Percentiles rank a stretch among this genome's conserved stretches.
phyloP scores from a whole-genome alignment of 53 echinoderm and acorn worm genomes.

The Patiria pectinifera region DNA sequence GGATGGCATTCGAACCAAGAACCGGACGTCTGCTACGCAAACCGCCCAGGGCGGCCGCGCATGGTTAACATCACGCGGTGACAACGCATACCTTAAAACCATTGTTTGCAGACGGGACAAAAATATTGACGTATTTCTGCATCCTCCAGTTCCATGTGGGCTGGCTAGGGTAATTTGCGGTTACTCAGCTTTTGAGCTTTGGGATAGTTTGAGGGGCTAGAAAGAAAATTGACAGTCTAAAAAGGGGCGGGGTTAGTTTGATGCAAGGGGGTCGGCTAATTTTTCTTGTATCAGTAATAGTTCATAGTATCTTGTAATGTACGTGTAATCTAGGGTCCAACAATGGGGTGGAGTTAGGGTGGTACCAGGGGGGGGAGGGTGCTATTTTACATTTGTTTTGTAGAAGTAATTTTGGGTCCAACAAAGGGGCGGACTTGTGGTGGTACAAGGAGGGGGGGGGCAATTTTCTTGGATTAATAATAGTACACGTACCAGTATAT shows the following conservation, averaged over 20 bases:
- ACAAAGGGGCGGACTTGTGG: neutral
- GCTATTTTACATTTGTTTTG: no score
- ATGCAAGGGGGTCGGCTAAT: no score
- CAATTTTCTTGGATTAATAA: neutral
- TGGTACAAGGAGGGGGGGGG: neutral
- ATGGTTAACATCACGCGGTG: slow-evolving; percentile 8
- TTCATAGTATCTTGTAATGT: no score
- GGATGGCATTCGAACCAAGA: neutral
- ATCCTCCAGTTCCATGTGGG: neutral
- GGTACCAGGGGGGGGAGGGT: no score
- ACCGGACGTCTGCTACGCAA: slow-evolving; percentile 22
- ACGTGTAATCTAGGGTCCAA: no score
- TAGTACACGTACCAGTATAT: neutral
- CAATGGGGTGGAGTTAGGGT: no score
- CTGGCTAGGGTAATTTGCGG: neutral
- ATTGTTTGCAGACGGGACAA: slow-evolving; percentile 22
- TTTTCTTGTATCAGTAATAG: no score
- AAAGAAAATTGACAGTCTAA: no score
- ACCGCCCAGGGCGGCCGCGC: neutral
- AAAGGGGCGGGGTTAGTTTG: no score
- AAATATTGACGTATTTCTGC: slow-evolving; percentile 18
- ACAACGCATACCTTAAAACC: slow-evolving; percentile 6
- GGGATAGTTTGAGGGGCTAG: neutral
- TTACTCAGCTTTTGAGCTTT: neutral
- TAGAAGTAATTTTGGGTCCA: neutral